Evolutionary conservation across 2,797 vertebrate genomes (phyloP).

Genomic region (Girardinus metallicus): DNA sequence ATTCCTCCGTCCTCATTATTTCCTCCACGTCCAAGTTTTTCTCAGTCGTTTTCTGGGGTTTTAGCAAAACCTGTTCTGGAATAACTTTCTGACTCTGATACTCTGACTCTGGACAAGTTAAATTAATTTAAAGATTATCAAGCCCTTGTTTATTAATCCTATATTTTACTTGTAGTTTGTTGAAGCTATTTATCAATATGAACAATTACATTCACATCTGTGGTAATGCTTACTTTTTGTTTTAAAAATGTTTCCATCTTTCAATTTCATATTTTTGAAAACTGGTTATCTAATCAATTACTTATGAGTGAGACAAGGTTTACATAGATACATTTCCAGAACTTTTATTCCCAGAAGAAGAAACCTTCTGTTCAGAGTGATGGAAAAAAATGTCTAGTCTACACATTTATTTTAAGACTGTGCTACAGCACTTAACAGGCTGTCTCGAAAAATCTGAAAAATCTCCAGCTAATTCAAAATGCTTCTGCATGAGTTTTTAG

Average conservation of each 20-base stretch:
- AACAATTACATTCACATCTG: neutral
- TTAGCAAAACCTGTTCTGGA: neutral
- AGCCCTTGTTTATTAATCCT: neutral
- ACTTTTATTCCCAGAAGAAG: neutral
- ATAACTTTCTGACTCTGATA: neutral
- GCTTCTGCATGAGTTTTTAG: neutral
- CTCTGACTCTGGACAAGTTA: neutral
- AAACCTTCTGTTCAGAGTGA: neutral
- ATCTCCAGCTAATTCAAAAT: neutral
- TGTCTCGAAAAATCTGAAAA: neutral
- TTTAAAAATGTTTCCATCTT: neutral
- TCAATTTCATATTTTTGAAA: neutral
- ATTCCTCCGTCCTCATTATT: neutral
- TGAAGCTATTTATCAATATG: neutral
- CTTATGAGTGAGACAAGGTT: neutral
- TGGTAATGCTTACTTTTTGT: neutral
- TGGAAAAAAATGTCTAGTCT: neutral
- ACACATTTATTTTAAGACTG: neutral
- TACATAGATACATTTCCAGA: neutral
- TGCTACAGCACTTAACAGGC: neutral
- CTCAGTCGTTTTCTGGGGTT: neutral
- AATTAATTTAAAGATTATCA: neutral
- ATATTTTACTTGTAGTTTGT: neutral
- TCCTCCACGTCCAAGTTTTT: neutral
- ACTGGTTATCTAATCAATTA: neutral